Base-by-base conservation (phyloP, 2,797 vertebrate species). In the Iguana delicatissima region DNA sequence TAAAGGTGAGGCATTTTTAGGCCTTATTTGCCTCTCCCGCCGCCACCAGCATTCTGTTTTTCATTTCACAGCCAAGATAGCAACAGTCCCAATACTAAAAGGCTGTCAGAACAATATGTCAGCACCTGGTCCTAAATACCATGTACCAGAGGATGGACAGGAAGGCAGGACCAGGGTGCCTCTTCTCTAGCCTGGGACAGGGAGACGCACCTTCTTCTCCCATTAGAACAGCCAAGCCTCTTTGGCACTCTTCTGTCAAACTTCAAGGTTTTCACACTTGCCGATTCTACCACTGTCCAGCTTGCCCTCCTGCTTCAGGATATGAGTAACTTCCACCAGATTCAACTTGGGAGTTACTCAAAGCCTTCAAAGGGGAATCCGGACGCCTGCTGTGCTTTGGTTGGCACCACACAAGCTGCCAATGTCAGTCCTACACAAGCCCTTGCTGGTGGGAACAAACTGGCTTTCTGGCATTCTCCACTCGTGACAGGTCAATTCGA, bases 271-370 rank as follows among this genome's bases (percentile, higher is more conserved):
- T 46, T 50, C 46, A 13, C 32, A 13, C 32, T 52, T 50, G 13
- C 77, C 29, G 62, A 14, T 14, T 46, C 38, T 22, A 80, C n/a
- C 26, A 16, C 35, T 62, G n/a, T 74, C 46, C 79, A 73, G 9
- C n/a, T 59, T 46, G 14, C 80, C 69, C 9, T 74, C 55, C 50
- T 16, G 1, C 74, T 74, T 73, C 80, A 59, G 80, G 69, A 83
- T 74, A 62, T 73, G 69, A 89, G 69, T n/a, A 80, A 90, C n/a
- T 80, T 26, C 89, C 84, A 46, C 29, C 52, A 16, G 35, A 72
- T 73, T 86, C 50, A 80, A 35, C 64, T 55, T 67, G 32, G 42
- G 57, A 84, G 32, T 6, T 64, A 1, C n/a, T 84, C 57, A 32
- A 7, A 84, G 13, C 69, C 35, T 62, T 59, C 55, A 77, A 64